phyloP scores from a whole-genome alignment of 2,113 vertebrate species.

The Pygoscelis antarcticus region DNA sequence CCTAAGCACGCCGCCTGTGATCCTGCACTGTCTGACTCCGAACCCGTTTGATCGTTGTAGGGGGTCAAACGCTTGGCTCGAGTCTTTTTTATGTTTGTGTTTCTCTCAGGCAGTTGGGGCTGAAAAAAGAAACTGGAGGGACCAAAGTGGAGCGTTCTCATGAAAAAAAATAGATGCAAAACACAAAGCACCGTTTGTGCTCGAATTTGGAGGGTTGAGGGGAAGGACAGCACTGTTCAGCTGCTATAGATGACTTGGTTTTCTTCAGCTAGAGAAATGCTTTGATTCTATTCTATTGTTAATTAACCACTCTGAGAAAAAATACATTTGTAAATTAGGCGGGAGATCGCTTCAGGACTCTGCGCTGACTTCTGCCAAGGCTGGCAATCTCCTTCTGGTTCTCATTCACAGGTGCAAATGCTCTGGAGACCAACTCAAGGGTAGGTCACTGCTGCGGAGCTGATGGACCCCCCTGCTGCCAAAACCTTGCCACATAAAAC shows the following conservation, averaged over 20 bases:
- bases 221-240: neutral
- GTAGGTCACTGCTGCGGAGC: accelerated
- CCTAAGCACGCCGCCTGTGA: neutral
- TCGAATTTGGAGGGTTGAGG: neutral
- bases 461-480: neutral
- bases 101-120: neutral
- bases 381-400: neutral
- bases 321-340: neutral
- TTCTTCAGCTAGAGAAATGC: neutral
- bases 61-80: neutral
- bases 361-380: neutral
- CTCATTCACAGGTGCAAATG: neutral
- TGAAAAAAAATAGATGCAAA: neutral
- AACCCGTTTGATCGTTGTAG: neutral
- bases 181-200: neutral
- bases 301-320: neutral
- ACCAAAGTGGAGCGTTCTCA: neutral
- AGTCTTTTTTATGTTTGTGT: neutral
- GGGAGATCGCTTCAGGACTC: neutral
- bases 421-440: neutral
- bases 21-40: neutral
- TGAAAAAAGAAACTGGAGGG: neutral
- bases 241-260: neutral
- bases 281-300: neutral
- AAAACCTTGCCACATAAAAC: neutral